Evolutionary conservation across 2,113 vertebrate genomes (phyloP).

Genomic region (Scophthalmus maximus): DNA sequence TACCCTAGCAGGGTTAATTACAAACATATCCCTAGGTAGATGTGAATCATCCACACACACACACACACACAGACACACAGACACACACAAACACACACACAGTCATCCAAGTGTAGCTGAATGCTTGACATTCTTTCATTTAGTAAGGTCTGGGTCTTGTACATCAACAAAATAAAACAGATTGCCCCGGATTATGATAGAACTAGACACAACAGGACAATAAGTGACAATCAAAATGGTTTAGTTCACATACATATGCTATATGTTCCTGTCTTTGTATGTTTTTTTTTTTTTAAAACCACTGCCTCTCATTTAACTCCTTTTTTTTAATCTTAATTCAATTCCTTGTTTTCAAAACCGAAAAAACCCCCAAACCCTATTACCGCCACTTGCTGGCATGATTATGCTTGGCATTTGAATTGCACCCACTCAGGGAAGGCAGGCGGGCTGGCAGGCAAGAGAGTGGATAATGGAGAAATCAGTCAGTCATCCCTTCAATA

Average conservation of each 20-base stretch:
- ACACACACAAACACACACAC: background rate
- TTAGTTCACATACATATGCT: background rate
- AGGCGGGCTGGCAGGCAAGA: slow-evolving; percentile 45
- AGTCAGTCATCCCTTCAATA: slow-evolving; percentile 26
- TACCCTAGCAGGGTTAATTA: slow-evolving; percentile 32
- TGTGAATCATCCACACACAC: background rate
- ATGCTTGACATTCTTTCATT: slow-evolving; percentile 23
- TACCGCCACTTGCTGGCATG: slow-evolving; percentile 49
- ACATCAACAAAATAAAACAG: slow-evolving; percentile 8
- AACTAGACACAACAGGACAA: slow-evolving; percentile 1
- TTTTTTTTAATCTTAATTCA: slow-evolving; percentile 11
- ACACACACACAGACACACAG: background rate
- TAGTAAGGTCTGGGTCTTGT: background rate
- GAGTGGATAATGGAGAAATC: slow-evolving; percentile 51
- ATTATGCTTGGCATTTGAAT: slow-evolving; percentile 59
- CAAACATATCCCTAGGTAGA: slow-evolving; percentile 46
- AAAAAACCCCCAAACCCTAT: slow-evolving; percentile 31
- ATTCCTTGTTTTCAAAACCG: slow-evolving; percentile 24
- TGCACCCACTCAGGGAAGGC: slow-evolving; percentile 66
- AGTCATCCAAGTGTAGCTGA: background rate
- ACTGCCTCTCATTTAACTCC: no score
- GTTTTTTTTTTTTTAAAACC: no score
- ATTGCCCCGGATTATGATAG: slow-evolving; percentile 5
- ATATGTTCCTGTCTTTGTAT: background rate
- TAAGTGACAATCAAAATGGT: background rate